Percentiles rank a stretch among this genome's conserved stretches.
These are phyloP conservation scores for Myrmecophaga tridactyla DNA, from an alignment of 2,113 vertebrate genomes.

Conservation along the genomic window DNA sequence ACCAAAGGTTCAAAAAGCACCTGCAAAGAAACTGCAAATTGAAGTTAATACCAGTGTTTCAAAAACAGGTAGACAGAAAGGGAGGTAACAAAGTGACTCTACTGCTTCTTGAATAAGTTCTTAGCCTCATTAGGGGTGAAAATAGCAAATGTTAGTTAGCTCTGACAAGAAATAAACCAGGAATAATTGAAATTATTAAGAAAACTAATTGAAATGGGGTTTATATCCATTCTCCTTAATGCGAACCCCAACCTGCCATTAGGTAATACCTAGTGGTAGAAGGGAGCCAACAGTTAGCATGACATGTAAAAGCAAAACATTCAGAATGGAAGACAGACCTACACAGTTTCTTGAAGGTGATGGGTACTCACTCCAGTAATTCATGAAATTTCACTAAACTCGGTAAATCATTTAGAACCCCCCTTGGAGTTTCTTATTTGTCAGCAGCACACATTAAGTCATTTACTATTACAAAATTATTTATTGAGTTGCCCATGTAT, in stretches of 20 bases:
- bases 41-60: background rate
- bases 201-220: background rate
- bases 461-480: background rate
- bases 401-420: background rate
- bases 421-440: background rate
- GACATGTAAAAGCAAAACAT: background rate
- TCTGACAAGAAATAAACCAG: background rate
- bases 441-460: background rate
- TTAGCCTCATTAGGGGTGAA: background rate
- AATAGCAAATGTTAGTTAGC: background rate
- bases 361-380: background rate
- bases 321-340: background rate
- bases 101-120: background rate
- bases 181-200: slow-evolving; percentile 12
- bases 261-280: background rate
- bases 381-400: slow-evolving; percentile 28
- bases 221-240: slow-evolving; percentile 20
- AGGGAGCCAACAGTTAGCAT: background rate
- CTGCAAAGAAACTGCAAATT: background rate
- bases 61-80: background rate
- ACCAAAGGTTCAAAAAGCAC: background rate
- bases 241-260: background rate
- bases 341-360: background rate
- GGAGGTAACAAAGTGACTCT: background rate
- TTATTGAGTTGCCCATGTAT: too few species aligned